Percentiles rank a stretch among this genome's conserved stretches.
Evolutionary conservation across 2,888 invertebrate species (phyloP).

Genomic region (Itoplectis maculator): DNA sequence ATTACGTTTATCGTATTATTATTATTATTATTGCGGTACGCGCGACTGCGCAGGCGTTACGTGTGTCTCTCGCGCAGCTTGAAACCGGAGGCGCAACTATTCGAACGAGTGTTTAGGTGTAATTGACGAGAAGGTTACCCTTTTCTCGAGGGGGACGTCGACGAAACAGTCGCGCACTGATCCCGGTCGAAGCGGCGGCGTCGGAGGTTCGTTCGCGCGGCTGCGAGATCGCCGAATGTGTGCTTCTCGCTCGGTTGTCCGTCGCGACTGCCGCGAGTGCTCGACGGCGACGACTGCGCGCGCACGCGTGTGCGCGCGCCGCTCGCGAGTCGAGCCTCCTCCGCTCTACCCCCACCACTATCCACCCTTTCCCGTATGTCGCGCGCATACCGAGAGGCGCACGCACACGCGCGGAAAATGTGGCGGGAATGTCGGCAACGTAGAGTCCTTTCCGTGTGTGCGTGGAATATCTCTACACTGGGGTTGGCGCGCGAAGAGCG

Average conservation of each 20-base stretch:
- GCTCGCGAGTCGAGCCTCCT: slow-evolving; percentile 74
- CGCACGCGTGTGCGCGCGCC: too few relatives aligned
- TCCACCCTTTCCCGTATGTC: slow-evolving; percentile 25
- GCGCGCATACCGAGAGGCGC: slow-evolving; percentile 8
- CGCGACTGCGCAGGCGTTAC: too few relatives aligned
- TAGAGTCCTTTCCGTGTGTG: too few relatives aligned
- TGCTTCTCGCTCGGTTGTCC: too few relatives aligned
- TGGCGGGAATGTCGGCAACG: too few relatives aligned
- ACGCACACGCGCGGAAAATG: not conserved
- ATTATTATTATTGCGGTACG: too few relatives aligned
- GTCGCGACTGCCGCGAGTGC: slow-evolving; percentile 52
- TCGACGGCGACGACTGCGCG: slow-evolving; percentile 53
- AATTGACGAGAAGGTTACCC: slow-evolving; percentile 2
- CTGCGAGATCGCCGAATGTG: slow-evolving; percentile 70
- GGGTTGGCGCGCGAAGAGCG: too few relatives aligned
- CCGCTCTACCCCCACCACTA: slow-evolving; percentile 71
- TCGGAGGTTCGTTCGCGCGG: slow-evolving; percentile 68
- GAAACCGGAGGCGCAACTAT: too few relatives aligned
- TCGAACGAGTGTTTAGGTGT: not conserved
- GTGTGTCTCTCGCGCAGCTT: too few relatives aligned
- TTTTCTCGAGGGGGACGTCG: too few relatives aligned
- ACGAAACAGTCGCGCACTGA: not conserved
- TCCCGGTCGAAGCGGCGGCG: slow-evolving; percentile 42
- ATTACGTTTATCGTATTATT: not conserved
- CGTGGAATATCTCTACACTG: too few relatives aligned